Conservation (phyloP, 2,888 invertebrate species). For the Himalopsyche japonica region DNA sequence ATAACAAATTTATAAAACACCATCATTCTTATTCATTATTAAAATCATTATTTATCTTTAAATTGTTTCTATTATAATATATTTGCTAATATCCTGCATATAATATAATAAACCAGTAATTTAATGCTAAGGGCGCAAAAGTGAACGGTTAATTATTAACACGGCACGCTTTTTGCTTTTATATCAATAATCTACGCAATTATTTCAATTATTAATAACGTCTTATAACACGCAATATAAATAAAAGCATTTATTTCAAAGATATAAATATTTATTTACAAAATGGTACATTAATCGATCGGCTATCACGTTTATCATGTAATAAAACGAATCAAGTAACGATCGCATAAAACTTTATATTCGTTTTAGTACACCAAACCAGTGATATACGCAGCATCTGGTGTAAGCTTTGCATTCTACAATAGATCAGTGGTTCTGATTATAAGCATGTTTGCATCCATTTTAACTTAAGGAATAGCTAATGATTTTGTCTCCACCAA, state of each 20-base stretch:
- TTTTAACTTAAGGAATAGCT: too few species aligned
- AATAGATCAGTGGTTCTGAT: background rate
- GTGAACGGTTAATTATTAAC: too few species aligned
- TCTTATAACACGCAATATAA: background rate
- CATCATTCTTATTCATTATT: too few species aligned
- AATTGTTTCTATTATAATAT: too few species aligned
- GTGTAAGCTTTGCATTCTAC: background rate
- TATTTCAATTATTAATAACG: background rate
- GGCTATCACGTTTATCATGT: conserved; percentile 5
- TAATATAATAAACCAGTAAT: too few species aligned
- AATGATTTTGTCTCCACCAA: too few species aligned
- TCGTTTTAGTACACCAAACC: background rate
- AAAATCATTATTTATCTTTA: too few species aligned
- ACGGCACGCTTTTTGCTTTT: background rate
- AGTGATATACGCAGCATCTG: background rate
- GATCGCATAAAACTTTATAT: conserved; percentile 23
- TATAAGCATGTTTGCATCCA: background rate
- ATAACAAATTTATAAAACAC: too few species aligned
- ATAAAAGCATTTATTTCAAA: background rate
- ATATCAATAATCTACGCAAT: background rate
- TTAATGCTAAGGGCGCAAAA: too few species aligned
- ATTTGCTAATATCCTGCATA: too few species aligned
- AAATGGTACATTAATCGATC: background rate
- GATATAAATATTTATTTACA: background rate
- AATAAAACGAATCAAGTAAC: conserved; percentile 24